These are phyloP conservation scores for Cheilosia pagana DNA, from an alignment of 2,888 invertebrate species.

Conservation along the genomic window DNA sequence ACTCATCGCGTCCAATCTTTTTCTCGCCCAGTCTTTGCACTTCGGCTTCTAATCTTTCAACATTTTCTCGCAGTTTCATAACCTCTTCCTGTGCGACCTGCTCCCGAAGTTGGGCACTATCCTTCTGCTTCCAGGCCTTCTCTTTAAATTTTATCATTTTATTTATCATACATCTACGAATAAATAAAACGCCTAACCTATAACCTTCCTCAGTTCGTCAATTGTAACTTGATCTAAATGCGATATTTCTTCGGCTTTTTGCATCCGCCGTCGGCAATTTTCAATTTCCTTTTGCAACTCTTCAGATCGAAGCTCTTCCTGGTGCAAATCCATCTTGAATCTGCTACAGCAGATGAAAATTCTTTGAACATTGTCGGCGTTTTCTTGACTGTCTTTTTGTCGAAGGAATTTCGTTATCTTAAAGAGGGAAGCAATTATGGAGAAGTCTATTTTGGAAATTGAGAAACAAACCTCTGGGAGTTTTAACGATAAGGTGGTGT, in stretches of 20 bases:
- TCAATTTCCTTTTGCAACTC: constrained; percentile 79
- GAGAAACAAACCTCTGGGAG: constrained; percentile 78
- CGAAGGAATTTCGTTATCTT: constrained; percentile 81
- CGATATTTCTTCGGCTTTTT: constrained; percentile 78
- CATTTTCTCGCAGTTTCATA: constrained; percentile 79
- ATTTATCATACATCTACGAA: neutral
- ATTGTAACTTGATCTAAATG: constrained; percentile 82
- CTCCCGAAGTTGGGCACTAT: constrained; percentile 82
- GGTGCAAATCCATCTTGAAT: constrained; percentile 79
- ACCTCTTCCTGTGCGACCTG: constrained; percentile 82
- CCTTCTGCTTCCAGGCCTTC: constrained; percentile 83
- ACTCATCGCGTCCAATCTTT: constrained; percentile 78
- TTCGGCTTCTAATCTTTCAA: constrained; percentile 80
- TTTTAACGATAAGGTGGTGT: constrained; percentile 79
- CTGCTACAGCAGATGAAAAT: constrained; percentile 80
- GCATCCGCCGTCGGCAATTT: constrained; percentile 77
- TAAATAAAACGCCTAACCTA: constrained; percentile 77
- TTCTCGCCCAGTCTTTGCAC: constrained; percentile 80
- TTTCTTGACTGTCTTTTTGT: constrained; percentile 81
- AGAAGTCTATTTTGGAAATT: neutral
- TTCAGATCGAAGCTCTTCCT: constrained; percentile 78
- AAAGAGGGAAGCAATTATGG: neutral
- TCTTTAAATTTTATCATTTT: constrained; percentile 76
- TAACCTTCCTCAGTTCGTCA: constrained; percentile 80
- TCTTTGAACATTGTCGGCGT: constrained; percentile 82